Evolutionary conservation across 2,888 invertebrate genomes (phyloP), one percentile per base, ranked within the genome.

Genomic region (Pterobdella sp.): DNA sequence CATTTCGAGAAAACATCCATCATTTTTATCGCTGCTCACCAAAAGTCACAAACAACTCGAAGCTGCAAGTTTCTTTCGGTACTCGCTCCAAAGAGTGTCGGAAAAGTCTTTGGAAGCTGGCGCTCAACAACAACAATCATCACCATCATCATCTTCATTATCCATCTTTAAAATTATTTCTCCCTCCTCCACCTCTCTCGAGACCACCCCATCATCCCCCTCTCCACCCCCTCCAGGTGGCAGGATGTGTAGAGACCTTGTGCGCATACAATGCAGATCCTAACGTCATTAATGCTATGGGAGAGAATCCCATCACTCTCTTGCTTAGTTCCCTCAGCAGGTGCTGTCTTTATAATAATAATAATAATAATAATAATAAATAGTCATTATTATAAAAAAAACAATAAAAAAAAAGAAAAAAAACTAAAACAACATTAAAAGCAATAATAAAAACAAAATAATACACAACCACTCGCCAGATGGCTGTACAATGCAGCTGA

Each of bases 401-500:
- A n/a, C n/a, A n/a, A n/a, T n/a, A n/a, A n/a, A n/a, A n/a, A n/a
- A n/a, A n/a, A n/a, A n/a, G n/a, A n/a, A n/a, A n/a, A n/a, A n/a
- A n/a, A n/a, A n/a, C n/a, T n/a, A n/a, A n/a, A n/a, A 22, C 10
- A 22, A 22, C 22, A 22, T 7, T 42, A 42, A 22, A 14, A 22
- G 22, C 22, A 22, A 22, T 42, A 22, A 14, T 42, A 22, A 22
- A 14, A 22, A 42, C 60, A 56, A 7, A 3, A 56, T 3, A 56
- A 22, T n/a, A 56, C 3, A 26, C 60, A 56, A 26, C 75, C 76
- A 1, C 74, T 76, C 34, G 74, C 73, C 52, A 72, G 77, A 31
- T 77, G 77, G 77, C 69, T 77, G 49, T 77, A 77, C 71, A 76
- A 76, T 34, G 76, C 77, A 2, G 74, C 72, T 14, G 77, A 77